Evolutionary conservation across 53 echinoderm and acorn worm genomes (phyloP).

Genomic region (Glandiceps talaboti): DNA sequence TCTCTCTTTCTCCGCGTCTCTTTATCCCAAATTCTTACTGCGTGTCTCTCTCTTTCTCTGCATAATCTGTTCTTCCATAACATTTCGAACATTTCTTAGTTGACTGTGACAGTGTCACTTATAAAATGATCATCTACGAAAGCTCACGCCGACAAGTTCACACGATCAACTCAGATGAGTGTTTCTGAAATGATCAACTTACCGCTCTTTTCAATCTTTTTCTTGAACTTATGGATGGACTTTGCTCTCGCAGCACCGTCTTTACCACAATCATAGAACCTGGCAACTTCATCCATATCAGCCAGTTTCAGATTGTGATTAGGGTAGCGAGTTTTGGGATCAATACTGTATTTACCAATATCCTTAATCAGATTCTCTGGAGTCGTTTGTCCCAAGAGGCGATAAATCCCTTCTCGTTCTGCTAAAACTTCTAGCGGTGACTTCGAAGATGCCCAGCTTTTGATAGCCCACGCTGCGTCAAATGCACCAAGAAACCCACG

Average conservation of each 20-base stretch:
- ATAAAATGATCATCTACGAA: no score
- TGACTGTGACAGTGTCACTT: no score
- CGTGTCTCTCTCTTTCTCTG: no score
- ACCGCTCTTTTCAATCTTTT: neutral
- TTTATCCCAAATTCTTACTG: no score
- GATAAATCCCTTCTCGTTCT: slow-evolving; percentile 81
- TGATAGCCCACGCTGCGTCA: slow-evolving; percentile 89
- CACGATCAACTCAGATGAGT: no score
- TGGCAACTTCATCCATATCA: slow-evolving; percentile 43
- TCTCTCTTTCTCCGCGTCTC: no score
- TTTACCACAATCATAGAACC: slow-evolving; percentile 72
- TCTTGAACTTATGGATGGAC: slow-evolving; percentile 28
- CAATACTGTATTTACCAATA: slow-evolving; percentile 51
- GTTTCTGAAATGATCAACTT: no score
- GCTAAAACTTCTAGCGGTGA: slow-evolving; percentile 75
- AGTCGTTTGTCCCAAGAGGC: slow-evolving; percentile 87
- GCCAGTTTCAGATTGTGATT: slow-evolving; percentile 49
- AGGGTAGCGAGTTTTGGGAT: slow-evolving; percentile 67
- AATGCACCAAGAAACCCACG: slow-evolving; percentile 82
- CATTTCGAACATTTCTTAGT: no score
- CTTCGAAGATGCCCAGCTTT: slow-evolving; percentile 61
- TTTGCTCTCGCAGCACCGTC: slow-evolving; percentile 67
- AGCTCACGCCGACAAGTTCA: no score
- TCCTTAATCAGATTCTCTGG: slow-evolving; percentile 86
- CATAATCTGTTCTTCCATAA: no score